Conservation (phyloP, 2,797 vertebrate species). For the Parambassis ranga region DNA sequence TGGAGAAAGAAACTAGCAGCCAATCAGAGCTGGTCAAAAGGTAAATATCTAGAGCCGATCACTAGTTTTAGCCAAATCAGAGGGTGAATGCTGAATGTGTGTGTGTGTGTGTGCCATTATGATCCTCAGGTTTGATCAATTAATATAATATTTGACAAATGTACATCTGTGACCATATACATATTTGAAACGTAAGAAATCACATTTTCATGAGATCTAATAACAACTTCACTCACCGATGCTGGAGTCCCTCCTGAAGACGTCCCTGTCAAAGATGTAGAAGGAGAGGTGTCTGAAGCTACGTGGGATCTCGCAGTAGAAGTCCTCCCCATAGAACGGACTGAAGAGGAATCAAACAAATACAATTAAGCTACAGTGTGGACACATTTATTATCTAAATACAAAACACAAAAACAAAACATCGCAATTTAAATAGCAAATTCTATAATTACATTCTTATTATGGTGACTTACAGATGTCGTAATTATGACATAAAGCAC, state of each 20-base stretch:
- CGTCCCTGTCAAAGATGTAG: slow-evolving; percentile 98
- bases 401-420: too few species aligned
- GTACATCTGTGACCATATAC: background rate
- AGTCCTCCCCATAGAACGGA: slow-evolving; percentile 98
- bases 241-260: slow-evolving; percentile 98
- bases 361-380: too few species aligned
- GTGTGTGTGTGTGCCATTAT: background rate
- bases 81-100: background rate
- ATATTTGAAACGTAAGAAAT: too few species aligned
- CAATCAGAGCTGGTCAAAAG: background rate
- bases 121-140: background rate
- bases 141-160: background rate
- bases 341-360: too few species aligned
- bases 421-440: too few species aligned
- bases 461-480: too few species aligned
- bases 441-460: too few species aligned
- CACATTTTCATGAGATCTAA: too few species aligned
- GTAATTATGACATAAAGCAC: too few species aligned
- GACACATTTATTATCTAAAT: too few species aligned
- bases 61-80: background rate
- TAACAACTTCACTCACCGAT: slow-evolving; percentile 98
- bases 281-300: slow-evolving; percentile 97
- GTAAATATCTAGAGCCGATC: background rate
- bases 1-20: background rate
- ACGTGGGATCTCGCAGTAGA: slow-evolving; percentile 98